phyloP scores from a whole-genome alignment of 2,113 vertebrate species.

The Narcine bancroftii region DNA sequence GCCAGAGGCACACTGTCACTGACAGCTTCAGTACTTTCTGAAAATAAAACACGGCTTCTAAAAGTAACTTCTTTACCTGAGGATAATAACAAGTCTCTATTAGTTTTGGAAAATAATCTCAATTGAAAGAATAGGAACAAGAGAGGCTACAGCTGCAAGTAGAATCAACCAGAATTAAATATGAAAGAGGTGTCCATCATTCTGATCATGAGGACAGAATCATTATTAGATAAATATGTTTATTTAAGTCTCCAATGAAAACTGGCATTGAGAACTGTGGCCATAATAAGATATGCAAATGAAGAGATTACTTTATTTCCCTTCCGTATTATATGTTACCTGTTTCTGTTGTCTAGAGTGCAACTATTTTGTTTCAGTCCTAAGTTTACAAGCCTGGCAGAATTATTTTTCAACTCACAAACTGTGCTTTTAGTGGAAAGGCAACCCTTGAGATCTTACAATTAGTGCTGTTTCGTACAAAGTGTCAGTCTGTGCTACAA shows the following conservation, averaged over 20 bases:
- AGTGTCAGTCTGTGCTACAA: constrained; percentile 63
- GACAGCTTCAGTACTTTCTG: no score
- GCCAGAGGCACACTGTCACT: no score
- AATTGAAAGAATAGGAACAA: neutral
- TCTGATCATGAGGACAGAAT: neutral
- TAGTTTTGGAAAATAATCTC: neutral
- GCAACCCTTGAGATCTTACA: constrained; percentile 61
- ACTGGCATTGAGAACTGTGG: neutral
- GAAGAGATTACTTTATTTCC: neutral
- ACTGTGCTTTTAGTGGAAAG: no score
- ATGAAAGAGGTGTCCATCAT: neutral
- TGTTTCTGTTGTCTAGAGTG: no score
- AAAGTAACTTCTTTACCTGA: neutral
- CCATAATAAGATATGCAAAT: neutral
- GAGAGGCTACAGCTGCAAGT: neutral
- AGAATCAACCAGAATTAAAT: neutral
- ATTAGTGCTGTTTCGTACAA: constrained; percentile 66
- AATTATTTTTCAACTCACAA: neutral
- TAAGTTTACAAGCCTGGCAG: neutral
- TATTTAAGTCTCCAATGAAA: neutral
- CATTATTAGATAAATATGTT: neutral
- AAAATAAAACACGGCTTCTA: neutral
- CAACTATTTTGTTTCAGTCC: neutral
- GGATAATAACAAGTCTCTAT: neutral
- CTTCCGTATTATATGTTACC: neutral